Base-by-base conservation (phyloP, 2,888 invertebrate genomes). In the Nomada fucata region DNA sequence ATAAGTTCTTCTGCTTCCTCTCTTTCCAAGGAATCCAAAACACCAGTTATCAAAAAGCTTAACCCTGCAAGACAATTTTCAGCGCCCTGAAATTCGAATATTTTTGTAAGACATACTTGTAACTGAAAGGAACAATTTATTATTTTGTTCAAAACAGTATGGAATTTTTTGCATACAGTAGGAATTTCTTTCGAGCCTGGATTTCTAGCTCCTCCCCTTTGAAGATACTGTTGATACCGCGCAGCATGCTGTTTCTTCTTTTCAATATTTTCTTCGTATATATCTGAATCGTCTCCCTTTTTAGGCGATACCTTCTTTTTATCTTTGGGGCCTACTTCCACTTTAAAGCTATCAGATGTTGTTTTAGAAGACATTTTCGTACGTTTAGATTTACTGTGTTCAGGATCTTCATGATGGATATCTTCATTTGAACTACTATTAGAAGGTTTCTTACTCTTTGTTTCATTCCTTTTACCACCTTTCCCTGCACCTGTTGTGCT, bases 101-200 rank as follows among this genome's bases (percentile, higher is more conserved):
- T 61, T 20, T 3, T 20, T 29, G 63, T 10, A 64, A 42, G 67
- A 67, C 7, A 36, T n/a, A 36, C 15, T 10, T 20, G 15, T 65
- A 20, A 47, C 11, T 53, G 3, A 42, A 55, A n/a, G 2, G n/a
- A 44, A 2, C 2, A 23, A 13, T n/a, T 10, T 15, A 52, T 7
- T 13, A 50, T 67, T 23, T 50, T 55, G 13, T 5, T 13, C 4
- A 18, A 9, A n/a, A 68, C 61, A 68, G 18, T 15, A n/a, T 20
- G 23, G n/a, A 11, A 10, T 55, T 29, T 47, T n/a, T 26, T 20
- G 72, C 60, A 36, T 94, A 97, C 97, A 95, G 97, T 95, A 3
- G 98, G 98, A 76, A 98, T 95, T 92, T 96, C 96, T 92, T 98
- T 98, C 9, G 96, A 94, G 9, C 98, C 98, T 29, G 97, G 96